These are phyloP conservation scores for Macrosteles quadrilineatus DNA, from an alignment of 1,140 invertebrate species.

Conservation along the genomic window DNA sequence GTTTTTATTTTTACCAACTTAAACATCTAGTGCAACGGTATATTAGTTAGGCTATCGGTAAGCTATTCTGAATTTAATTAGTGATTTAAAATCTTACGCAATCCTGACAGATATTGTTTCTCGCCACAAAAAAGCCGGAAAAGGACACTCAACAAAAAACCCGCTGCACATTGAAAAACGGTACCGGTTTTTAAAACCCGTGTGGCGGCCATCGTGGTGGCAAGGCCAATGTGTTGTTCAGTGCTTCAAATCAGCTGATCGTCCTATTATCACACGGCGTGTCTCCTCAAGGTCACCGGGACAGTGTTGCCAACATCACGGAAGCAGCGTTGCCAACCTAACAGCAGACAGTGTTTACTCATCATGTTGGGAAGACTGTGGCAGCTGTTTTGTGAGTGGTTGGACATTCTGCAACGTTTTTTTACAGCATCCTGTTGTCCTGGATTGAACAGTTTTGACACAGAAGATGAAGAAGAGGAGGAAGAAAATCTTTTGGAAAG, in stretches of 20 bases:
- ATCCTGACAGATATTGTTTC: too few relatives aligned
- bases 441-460: neutral
- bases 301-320: neutral
- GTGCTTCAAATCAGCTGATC: neutral
- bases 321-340: neutral
- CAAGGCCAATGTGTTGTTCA: too few relatives aligned
- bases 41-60: too few relatives aligned
- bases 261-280: neutral
- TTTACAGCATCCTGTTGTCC: slow-evolving; percentile 13
- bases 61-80: too few relatives aligned
- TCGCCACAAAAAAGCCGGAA: too few relatives aligned
- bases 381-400: neutral
- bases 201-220: too few relatives aligned
- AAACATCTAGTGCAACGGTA: too few relatives aligned
- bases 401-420: neutral
- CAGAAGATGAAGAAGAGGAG: neutral
- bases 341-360: neutral
- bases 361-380: neutral
- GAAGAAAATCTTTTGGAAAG: neutral
- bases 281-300: neutral
- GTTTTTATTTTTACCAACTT: too few relatives aligned
- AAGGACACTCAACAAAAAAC: too few relatives aligned
- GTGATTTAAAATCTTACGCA: too few relatives aligned
- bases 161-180: too few relatives aligned
- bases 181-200: too few relatives aligned